Evolutionary conservation across 2,797 vertebrate species (phyloP).

Genomic region (Melanotaenia parkinsoni): DNA sequence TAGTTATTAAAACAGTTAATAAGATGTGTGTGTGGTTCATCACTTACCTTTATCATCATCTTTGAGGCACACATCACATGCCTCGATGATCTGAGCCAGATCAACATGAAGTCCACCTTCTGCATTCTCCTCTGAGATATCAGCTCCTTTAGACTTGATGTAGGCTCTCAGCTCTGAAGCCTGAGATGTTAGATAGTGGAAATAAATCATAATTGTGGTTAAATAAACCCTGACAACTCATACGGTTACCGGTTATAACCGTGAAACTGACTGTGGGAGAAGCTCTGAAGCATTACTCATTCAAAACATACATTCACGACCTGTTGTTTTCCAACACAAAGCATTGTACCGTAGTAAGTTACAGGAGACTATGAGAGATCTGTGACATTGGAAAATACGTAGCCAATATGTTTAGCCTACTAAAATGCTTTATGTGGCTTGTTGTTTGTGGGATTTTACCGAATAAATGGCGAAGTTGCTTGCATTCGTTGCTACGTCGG

Average conservation of each 20-base stretch:
- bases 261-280: background rate
- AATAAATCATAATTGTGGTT: background rate
- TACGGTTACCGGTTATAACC: too few relatives aligned
- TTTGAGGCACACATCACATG: conserved; percentile 94
- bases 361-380: background rate
- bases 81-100: conserved; percentile 96
- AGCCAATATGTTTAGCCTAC: too few relatives aligned
- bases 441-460: conserved; percentile 22
- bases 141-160: conserved; percentile 95
- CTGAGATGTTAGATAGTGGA: conserved; percentile 63
- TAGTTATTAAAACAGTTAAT: background rate
- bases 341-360: background rate
- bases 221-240: background rate
- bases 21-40: background rate
- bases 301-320: background rate
- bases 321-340: background rate
- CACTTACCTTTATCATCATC: conserved; percentile 96
- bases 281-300: too few relatives aligned
- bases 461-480: background rate
- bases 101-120: conserved; percentile 95
- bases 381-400: background rate
- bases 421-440: background rate
- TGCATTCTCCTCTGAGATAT: conserved; percentile 96
- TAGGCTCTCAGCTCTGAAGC: conserved; percentile 94
- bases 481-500: conserved; percentile 20